phyloP scores from a whole-genome alignment of 2,888 invertebrate species.

The Litoditis marina region DNA sequence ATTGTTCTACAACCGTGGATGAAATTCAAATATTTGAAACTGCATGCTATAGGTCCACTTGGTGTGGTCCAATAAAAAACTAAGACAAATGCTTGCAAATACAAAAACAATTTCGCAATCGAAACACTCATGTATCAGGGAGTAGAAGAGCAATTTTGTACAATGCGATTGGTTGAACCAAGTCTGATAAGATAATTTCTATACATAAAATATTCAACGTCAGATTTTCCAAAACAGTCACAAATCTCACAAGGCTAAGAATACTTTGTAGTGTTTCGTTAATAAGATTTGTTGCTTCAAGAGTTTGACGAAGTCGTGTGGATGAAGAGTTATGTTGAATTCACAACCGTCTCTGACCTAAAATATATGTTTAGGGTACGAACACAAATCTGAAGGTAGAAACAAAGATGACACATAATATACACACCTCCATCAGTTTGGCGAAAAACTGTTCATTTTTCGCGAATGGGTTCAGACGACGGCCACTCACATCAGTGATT shows the following conservation, averaged over 20 bases:
- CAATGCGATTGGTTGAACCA: too few species aligned
- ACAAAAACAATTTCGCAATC: too few species aligned
- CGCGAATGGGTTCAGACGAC: conserved; percentile 11
- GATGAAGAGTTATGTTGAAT: conserved; percentile 11
- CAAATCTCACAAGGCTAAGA: background rate
- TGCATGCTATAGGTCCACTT: too few species aligned
- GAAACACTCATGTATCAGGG: too few species aligned
- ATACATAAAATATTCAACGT: too few species aligned
- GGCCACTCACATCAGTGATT: conserved; percentile 11
- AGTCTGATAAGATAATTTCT: too few species aligned
- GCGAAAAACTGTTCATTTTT: conserved; percentile 11
- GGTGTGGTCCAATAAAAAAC: too few species aligned
- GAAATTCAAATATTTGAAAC: too few species aligned
- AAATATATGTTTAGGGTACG: background rate
- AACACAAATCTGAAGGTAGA: background rate
- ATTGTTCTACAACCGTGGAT: too few species aligned
- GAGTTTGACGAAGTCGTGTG: conserved; percentile 12
- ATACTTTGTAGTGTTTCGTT: conserved; percentile 8
- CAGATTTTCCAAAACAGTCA: too few species aligned
- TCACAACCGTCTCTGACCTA: conserved; percentile 8
- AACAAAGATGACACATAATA: background rate
- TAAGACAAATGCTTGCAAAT: too few species aligned
- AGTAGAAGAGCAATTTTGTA: too few species aligned
- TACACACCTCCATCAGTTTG: conserved; percentile 6
- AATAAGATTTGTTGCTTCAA: conserved; percentile 6